phyloP scores from a whole-genome alignment of 2,888 invertebrate species.

The Tyria jacobaeae region DNA sequence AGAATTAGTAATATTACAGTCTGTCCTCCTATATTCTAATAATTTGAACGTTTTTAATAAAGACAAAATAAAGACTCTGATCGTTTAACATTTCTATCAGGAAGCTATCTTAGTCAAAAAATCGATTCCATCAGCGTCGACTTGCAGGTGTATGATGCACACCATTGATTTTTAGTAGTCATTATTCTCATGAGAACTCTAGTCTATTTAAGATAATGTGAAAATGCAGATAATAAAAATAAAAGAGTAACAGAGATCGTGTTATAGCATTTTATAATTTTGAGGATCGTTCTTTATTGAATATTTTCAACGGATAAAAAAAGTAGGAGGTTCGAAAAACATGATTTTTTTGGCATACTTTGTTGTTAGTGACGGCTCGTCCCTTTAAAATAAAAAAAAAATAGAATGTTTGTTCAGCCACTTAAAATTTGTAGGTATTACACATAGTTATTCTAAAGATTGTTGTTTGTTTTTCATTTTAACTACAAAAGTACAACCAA shows the following conservation, averaged over 20 bases:
- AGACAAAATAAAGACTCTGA: slow-evolving; percentile 1
- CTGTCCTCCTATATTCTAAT: no score
- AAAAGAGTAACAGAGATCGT: slow-evolving; percentile 7
- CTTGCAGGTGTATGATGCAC: slow-evolving; percentile 26
- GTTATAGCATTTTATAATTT: slow-evolving; percentile 7
- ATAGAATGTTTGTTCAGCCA: no score
- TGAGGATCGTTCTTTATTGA: background rate
- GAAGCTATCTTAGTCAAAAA: slow-evolving; percentile 27
- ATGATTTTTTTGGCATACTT: no score
- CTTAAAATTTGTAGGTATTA: no score
- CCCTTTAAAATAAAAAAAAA: no score
- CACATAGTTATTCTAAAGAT: no score
- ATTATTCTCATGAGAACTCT: slow-evolving; percentile 30
- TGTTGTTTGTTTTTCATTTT: no score
- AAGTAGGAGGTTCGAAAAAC: no score
- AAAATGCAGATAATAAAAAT: slow-evolving; percentile 23
- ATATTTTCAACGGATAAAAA: background rate
- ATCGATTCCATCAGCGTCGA: slow-evolving; percentile 24
- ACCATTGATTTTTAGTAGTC: slow-evolving; percentile 32
- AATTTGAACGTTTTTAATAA: no score
- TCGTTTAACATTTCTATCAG: slow-evolving; percentile 26
- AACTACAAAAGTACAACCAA: no score
- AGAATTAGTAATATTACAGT: no score
- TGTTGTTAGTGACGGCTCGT: no score
- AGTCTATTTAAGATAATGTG: slow-evolving; percentile 20